Percentiles rank a stretch among this genome's conserved stretches.
These are phyloP conservation scores for Calidris pygmaea DNA, from an alignment of 2,113 vertebrate species.

Conservation along the genomic window DNA sequence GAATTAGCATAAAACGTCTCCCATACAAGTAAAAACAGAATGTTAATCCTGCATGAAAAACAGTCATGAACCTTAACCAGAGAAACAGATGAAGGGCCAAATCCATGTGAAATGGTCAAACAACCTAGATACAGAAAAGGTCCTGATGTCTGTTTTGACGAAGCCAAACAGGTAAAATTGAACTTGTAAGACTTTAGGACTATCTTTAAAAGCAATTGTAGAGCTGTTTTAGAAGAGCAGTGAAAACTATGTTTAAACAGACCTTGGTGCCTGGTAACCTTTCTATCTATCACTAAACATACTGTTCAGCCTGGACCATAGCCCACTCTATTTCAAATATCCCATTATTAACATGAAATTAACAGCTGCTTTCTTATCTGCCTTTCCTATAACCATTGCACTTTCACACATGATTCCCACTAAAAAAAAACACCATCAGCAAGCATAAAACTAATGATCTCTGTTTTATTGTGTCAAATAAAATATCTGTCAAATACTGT, in stretches of 20 bases:
- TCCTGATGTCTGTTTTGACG: conserved; percentile 94
- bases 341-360: conserved; percentile 54
- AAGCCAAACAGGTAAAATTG: conserved; percentile 86
- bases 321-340: conserved; percentile 61
- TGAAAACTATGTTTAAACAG: neutral
- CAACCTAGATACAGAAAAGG: conserved; percentile 94
- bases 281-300: conserved; percentile 40
- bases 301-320: conserved; percentile 48
- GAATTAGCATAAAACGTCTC: neutral
- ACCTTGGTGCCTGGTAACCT: neutral
- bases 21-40: neutral
- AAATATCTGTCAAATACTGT: neutral
- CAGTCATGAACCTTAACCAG: conserved; percentile 73
- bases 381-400: conserved; percentile 60
- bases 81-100: conserved; percentile 88
- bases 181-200: neutral
- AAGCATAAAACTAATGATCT: neutral
- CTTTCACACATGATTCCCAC: conserved; percentile 81
- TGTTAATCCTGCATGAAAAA: neutral
- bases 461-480: neutral
- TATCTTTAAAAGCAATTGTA: neutral
- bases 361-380: conserved; percentile 70
- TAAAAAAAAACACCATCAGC: neutral
- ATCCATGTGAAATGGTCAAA: conserved; percentile 93
- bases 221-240: neutral